phyloP scores from a whole-genome alignment of 2,113 vertebrate genomes.

The Hydrochoerus hydrochaeris region DNA sequence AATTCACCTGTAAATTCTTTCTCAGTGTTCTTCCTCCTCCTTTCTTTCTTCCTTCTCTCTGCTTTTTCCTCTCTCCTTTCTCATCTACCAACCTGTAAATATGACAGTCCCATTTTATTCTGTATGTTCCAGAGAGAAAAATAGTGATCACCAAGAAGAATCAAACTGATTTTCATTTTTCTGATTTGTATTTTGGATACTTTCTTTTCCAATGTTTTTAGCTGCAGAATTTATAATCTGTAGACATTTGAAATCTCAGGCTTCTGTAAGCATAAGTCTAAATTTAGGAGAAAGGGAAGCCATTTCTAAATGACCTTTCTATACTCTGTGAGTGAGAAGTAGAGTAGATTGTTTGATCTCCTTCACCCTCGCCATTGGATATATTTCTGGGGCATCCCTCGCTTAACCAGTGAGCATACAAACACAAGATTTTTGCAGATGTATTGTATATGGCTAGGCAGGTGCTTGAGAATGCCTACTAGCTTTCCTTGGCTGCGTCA shows the following conservation, averaged over 20 bases:
- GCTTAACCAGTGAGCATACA: neutral
- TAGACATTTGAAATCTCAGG: slow-evolving; percentile 19
- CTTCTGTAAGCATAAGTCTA: slow-evolving; percentile 28
- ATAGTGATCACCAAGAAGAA: slow-evolving; percentile 50
- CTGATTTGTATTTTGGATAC: slow-evolving; percentile 61
- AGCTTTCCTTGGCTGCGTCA: slow-evolving; percentile 25
- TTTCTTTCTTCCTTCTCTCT: no score
- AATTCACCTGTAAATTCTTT: neutral
- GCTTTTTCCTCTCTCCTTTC: neutral
- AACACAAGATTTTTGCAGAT: neutral
- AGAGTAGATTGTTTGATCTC: neutral
- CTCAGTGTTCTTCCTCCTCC: neutral
- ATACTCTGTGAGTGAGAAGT: neutral
- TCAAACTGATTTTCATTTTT: slow-evolving; percentile 68
- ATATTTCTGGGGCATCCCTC: slow-evolving; percentile 45
- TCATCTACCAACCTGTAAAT: neutral
- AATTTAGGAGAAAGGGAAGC: neutral
- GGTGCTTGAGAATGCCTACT: neutral
- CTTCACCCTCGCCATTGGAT: neutral
- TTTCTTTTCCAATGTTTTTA: slow-evolving; percentile 60
- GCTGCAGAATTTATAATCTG: neutral
- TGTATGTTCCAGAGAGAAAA: slow-evolving; percentile 67
- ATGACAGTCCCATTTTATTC: slow-evolving; percentile 17
- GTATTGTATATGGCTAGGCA: neutral
- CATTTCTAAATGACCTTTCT: slow-evolving; percentile 9